Conservation (phyloP, 30 jellyfish, hydroid and myxozoan species). For the Nemopilema nomurai region DNA sequence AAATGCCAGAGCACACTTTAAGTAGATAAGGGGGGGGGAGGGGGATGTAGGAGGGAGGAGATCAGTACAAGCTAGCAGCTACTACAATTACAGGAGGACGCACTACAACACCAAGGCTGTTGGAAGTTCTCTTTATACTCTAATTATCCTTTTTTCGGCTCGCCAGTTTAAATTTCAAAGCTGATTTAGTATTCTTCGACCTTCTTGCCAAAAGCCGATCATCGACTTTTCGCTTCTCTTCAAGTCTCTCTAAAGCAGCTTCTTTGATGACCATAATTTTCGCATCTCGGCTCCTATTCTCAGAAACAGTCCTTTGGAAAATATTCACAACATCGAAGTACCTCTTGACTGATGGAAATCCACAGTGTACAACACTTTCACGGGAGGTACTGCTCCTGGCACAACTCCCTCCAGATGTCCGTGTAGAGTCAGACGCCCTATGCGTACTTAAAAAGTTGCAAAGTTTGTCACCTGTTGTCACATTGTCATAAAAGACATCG, state of each 20-base stretch:
- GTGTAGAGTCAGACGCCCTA: too few species aligned
- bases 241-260: not conserved
- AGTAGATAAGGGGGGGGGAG: too few species aligned
- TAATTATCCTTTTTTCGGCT: not conserved
- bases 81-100: too few species aligned
- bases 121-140: not conserved
- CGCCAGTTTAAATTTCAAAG: not conserved
- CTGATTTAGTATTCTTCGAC: not conserved
- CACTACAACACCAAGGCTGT: too few species aligned
- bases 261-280: not conserved
- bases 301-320: not conserved
- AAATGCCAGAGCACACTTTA: too few species aligned
- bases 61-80: too few species aligned
- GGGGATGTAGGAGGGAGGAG: too few species aligned
- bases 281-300: not conserved
- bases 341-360: not conserved
- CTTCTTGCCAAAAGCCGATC: not conserved
- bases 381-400: not conserved
- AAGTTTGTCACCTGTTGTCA: not conserved
- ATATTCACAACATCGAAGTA: not conserved
- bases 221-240: not conserved
- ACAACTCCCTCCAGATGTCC: too few species aligned
- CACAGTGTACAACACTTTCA: not conserved
- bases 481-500: not conserved
- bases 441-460: too few species aligned